phyloP scores from a whole-genome alignment of 2,888 invertebrate species.

The Oscheius sp. region DNA sequence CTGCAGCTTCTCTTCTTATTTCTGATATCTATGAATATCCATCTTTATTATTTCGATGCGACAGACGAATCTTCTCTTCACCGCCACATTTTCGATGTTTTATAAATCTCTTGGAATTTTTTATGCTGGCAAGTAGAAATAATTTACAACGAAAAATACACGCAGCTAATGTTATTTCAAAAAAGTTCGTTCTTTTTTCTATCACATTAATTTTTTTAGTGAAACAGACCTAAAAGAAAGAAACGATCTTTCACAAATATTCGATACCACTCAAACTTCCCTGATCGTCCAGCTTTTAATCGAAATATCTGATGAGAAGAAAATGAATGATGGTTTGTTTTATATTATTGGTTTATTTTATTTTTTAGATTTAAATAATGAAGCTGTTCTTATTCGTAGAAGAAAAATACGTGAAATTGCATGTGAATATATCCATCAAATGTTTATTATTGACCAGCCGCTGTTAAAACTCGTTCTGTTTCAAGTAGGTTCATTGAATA shows the following conservation, averaged over 20 bases:
- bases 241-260: constrained; percentile 41
- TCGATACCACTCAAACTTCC: constrained; percentile 45
- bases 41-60: constrained; percentile 47
- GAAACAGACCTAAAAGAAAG: constrained; percentile 45
- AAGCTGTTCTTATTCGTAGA: constrained; percentile 31
- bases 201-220: constrained; percentile 17
- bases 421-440: constrained; percentile 50
- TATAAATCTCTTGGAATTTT: constrained; percentile 43
- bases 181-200: not conserved
- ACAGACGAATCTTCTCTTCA: constrained; percentile 46
- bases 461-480: constrained; percentile 46
- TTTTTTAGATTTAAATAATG: constrained; percentile 26
- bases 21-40: constrained; percentile 49
- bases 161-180: constrained; percentile 18
- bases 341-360: not conserved
- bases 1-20: constrained; percentile 11
- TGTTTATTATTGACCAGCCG: constrained; percentile 46
- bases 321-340: constrained; percentile 43
- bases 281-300: constrained; percentile 48
- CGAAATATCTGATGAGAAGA: constrained; percentile 47
- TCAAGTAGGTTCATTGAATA: constrained; percentile 35
- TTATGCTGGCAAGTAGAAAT: constrained; percentile 41
- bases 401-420: constrained; percentile 42
- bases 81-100: constrained; percentile 51
- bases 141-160: constrained; percentile 37